Conservation (phyloP, 2,113 vertebrate species). For the Colossoma macropomum region DNA sequence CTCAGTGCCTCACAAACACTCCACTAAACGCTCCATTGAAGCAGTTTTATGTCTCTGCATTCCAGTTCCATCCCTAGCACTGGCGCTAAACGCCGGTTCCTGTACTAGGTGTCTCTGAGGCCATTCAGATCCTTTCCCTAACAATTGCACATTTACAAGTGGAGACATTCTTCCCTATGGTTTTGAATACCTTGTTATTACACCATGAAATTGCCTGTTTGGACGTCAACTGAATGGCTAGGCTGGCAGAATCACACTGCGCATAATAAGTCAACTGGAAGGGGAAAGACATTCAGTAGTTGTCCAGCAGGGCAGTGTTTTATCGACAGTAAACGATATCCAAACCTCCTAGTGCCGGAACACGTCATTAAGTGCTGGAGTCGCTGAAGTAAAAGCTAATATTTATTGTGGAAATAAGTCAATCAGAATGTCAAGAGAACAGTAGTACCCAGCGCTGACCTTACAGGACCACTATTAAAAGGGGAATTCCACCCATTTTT, state of each 20-base stretch:
- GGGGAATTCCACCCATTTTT: too few relatives aligned
- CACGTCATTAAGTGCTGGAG: slow-evolving; percentile 32
- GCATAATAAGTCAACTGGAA: slow-evolving; percentile 48
- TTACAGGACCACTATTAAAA: slow-evolving; percentile 16
- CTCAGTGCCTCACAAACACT: slow-evolving; percentile 51
- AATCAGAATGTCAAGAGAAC: slow-evolving; percentile 47
- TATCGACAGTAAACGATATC: slow-evolving; percentile 45
- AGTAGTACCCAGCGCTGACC: slow-evolving; percentile 23
- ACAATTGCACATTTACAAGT: slow-evolving; percentile 56
- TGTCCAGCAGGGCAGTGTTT: slow-evolving; percentile 49
- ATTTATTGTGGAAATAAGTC: slow-evolving; percentile 51
- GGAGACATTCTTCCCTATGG: slow-evolving; percentile 50
- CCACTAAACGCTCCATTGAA: slow-evolving; percentile 44
- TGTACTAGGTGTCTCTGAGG: slow-evolving; percentile 46
- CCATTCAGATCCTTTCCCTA: slow-evolving; percentile 48
- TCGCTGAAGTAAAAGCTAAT: slow-evolving; percentile 47
- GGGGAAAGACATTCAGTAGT: slow-evolving; percentile 32
- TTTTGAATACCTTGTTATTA: slow-evolving; percentile 58
- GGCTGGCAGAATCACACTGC: slow-evolving; percentile 37
- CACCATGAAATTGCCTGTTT: slow-evolving; percentile 49
- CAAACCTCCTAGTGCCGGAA: slow-evolving; percentile 46
- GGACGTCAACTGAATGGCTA: slow-evolving; percentile 35
- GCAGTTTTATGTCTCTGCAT: slow-evolving; percentile 49
- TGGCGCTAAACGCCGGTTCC: slow-evolving; percentile 46
- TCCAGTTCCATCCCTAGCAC: slow-evolving; percentile 33